These are phyloP conservation scores for Tenebrosternarchus preto DNA, from an alignment of 2,113 vertebrate genomes.

Conservation along the genomic window DNA sequence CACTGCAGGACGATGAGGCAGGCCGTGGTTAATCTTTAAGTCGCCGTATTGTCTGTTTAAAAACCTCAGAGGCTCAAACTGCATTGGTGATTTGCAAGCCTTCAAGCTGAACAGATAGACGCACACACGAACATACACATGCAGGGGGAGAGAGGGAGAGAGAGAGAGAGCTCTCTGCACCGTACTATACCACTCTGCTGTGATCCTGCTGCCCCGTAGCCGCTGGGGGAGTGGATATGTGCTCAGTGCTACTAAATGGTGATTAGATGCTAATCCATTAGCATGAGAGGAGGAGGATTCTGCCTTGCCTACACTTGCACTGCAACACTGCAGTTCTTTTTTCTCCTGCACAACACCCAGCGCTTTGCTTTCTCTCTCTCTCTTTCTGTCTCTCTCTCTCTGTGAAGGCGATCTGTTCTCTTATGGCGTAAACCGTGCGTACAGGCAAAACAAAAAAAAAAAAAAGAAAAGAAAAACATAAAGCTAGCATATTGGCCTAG, in stretches of 20 bases:
- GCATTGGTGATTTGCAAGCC: conserved; percentile 62
- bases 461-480: background rate
- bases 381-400: conserved; percentile 4
- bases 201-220: background rate
- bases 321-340: conserved; percentile 67
- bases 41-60: conserved; percentile 78
- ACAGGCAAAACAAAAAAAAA: background rate
- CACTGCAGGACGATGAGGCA: conserved; percentile 66
- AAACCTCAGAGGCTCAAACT: conserved; percentile 69
- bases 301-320: conserved; percentile 34
- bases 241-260: conserved; percentile 72
- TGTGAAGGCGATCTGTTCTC: conserved; percentile 46
- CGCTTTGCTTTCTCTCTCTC: conserved; percentile 11
- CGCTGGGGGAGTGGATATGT: conserved; percentile 62
- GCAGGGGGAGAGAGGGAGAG: background rate
- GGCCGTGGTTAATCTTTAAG: conserved; percentile 74
- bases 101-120: conserved; percentile 58
- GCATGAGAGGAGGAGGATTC: conserved; percentile 59
- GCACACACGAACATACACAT: conserved; percentile 42
- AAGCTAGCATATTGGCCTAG: conserved; percentile 15
- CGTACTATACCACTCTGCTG: conserved; percentile 53
- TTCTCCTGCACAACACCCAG: conserved; percentile 39
- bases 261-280: conserved; percentile 67
- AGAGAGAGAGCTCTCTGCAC: background rate
- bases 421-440: conserved; percentile 41